Evolutionary conservation across 1,140 invertebrate genomes (phyloP).

Genomic region (Drosophila prosaltans): DNA sequence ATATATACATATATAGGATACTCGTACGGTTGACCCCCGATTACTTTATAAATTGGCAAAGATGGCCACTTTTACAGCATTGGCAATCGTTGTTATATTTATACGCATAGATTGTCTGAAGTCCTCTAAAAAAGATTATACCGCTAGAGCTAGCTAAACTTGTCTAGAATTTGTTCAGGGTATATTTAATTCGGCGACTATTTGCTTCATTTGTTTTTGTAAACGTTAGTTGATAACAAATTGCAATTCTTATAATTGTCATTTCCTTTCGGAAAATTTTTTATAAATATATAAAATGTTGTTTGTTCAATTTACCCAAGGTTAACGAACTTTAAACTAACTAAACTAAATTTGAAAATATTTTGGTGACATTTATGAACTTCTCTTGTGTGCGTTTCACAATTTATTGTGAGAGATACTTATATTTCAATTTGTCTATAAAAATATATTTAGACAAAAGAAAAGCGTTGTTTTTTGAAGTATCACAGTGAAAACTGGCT

Average conservation of each 20-base stretch:
- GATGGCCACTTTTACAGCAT: too few relatives aligned
- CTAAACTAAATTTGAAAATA: slow-evolving; percentile 15
- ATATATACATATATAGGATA: too few relatives aligned
- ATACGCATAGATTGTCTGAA: too few relatives aligned
- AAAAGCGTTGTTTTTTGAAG: background rate
- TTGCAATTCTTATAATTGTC: slow-evolving; percentile 5
- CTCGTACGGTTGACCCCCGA: too few relatives aligned
- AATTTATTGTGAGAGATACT: background rate
- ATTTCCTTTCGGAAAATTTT: background rate
- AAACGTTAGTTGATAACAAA: slow-evolving; percentile 1
- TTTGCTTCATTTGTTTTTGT: background rate
- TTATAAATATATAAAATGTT: background rate
- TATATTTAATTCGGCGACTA: too few relatives aligned
- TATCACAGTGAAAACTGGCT: background rate
- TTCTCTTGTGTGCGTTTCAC: too few relatives aligned
- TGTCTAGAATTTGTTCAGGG: too few relatives aligned
- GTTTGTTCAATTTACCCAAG: slow-evolving; percentile 7
- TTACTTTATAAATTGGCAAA: too few relatives aligned
- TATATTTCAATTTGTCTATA: slow-evolving; percentile 13
- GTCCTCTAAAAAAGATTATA: too few relatives aligned
- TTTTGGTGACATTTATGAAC: slow-evolving; percentile 43
- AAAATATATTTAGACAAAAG: background rate
- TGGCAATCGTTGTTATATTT: too few relatives aligned
- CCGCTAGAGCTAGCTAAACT: too few relatives aligned
- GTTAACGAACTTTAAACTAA: slow-evolving; percentile 54